phyloP scores from a whole-genome alignment of 2,113 vertebrate genomes.

The Neogale vison region DNA sequence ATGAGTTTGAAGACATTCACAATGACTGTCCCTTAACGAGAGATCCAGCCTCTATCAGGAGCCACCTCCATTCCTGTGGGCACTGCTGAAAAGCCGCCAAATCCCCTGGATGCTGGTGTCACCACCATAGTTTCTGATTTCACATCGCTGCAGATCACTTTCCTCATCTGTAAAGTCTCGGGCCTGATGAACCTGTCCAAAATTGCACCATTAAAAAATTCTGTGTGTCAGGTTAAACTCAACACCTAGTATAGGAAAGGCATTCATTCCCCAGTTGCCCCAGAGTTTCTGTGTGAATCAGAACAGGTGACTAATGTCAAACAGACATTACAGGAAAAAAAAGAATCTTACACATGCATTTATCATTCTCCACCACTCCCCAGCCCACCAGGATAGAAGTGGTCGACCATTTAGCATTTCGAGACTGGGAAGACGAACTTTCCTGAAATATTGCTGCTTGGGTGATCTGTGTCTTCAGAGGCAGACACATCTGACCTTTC shows the following conservation, averaged over 20 bases:
- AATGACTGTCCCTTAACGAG: background rate
- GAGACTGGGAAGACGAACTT: conserved; percentile 57
- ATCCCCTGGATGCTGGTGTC: rapidly evolving
- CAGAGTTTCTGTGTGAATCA: conserved; percentile 81
- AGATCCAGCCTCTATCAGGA: background rate
- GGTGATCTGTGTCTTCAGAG: conserved; percentile 39
- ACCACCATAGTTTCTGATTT: conserved; percentile 52
- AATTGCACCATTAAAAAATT: conserved; percentile 23
- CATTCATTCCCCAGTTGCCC: conserved; percentile 60
- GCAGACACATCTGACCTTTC: conserved; percentile 48
- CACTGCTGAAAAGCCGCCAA: background rate
- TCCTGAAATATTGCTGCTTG: conserved; percentile 24
- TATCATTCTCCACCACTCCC: conserved; percentile 63
- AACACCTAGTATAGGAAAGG: conserved; percentile 62
- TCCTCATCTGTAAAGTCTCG: conserved; percentile 53
- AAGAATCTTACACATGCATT: conserved; percentile 56
- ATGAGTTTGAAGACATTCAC: background rate
- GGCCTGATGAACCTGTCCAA: conserved; percentile 55
- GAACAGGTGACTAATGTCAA: conserved; percentile 81
- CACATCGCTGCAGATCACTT: conserved; percentile 40
- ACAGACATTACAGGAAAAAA: conserved; percentile 57
- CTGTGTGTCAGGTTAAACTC: conserved; percentile 73
- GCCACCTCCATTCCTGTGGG: background rate
- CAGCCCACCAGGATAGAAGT: conserved; percentile 59
- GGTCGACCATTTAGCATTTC: conserved; percentile 69